Evolutionary conservation across 2,888 invertebrate species (phyloP).

Genomic region (Mystacides longicornis): DNA sequence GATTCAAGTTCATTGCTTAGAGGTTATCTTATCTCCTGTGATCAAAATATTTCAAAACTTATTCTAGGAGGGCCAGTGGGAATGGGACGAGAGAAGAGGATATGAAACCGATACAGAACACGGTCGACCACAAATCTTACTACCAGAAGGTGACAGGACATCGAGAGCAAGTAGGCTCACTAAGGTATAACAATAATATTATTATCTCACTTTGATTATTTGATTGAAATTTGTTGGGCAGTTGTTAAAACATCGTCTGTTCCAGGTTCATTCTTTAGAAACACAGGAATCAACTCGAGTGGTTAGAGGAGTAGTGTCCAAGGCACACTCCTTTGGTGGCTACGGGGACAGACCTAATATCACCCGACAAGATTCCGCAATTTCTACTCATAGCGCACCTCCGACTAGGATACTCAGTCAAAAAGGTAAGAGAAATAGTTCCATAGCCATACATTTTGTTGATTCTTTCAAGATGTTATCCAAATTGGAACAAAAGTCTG

Average conservation of each 20-base stretch:
- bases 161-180: constrained; percentile 10
- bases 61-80: constrained; percentile 14
- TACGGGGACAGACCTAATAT: constrained; percentile 52
- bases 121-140: background rate
- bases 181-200: constrained; percentile 6
- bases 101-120: constrained; percentile 2
- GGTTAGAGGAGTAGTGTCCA: constrained; percentile 54
- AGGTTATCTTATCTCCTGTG: background rate
- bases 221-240: background rate
- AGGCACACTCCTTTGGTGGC: constrained; percentile 85
- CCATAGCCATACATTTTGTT: background rate
- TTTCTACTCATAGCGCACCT: constrained; percentile 56
- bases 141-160: constrained; percentile 8
- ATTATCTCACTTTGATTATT: no score
- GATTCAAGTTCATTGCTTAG: no score
- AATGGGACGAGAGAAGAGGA: constrained; percentile 12
- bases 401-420: constrained; percentile 62
- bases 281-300: constrained; percentile 37
- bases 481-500: background rate
- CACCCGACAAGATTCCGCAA: constrained; percentile 56
- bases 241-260: background rate
- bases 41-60: background rate
- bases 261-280: constrained; percentile 52
- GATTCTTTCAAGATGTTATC: background rate
- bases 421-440: constrained; percentile 51